Evolutionary conservation across 2,888 invertebrate genomes (phyloP), one percentile per base, ranked within the genome.

Genomic region (Fissipunctia ypsillon): DNA sequence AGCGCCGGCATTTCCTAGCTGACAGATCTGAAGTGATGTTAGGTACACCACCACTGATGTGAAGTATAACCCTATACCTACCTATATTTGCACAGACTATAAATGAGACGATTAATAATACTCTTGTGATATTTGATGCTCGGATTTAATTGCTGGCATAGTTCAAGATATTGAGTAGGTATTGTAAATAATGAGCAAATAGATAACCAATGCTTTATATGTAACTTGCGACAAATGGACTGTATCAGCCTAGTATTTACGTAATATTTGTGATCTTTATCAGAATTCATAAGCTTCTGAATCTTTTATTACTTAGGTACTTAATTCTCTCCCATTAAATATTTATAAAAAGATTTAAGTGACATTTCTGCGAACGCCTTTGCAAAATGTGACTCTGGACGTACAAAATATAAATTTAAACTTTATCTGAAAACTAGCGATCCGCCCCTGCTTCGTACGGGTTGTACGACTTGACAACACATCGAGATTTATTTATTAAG

Each of bases 301-400:
- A 72, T 64, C 1, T 59, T 54, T 60, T 31, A 60, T 48, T 38
- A 43, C 38, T 45, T 45, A 6, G 31, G 2, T 43, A 16, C 25
- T 71, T 64, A 9, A 25, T 50, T 59, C 22, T 41, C 5, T n/a
- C 3, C 38, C 31, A 63, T 67, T 63, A 45, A 70, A 57, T 78
- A 83, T 69, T 73, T 73, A 82, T 68, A 50, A 69, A 69, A 43
- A 81, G 50, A 72, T 66, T 50, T 25, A 76, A 70, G 66, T 64
- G 59, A 38, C 19, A 2, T 48, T 69, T 43, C 45, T 54, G 41
- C n/a, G 31, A 68, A 68, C 41, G 43, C 35, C 48, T 57, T 57
- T 63, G 43, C 9, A 10, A 50, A 76, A 25, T 43, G 19, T 35
- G n/a, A 54, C 14, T 52, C 25, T 45, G 41, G 12, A 66, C n/a